Evolutionary conservation across 2,888 invertebrate genomes (phyloP).

Genomic region (Drosophila melanosoma): DNA sequence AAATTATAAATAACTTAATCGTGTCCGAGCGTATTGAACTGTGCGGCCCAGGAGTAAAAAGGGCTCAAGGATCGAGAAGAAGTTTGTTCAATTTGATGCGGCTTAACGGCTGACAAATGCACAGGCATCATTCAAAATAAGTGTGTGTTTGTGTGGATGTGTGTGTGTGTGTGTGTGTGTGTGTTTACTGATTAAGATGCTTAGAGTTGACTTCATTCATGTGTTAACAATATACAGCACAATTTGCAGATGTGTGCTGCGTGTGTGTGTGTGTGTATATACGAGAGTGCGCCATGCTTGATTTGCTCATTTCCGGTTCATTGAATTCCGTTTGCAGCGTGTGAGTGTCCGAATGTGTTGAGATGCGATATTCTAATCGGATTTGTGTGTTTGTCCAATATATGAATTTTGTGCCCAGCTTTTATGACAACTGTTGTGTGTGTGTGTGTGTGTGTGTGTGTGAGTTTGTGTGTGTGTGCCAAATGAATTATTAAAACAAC

Average conservation of each 20-base stretch:
- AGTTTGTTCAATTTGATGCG: slow-evolving; percentile 56
- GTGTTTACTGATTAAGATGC: slow-evolving; percentile 70
- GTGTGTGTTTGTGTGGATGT: slow-evolving; percentile 19
- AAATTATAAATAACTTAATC: slow-evolving; percentile 78
- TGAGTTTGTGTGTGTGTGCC: slow-evolving; percentile 4
- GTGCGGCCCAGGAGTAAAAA: slow-evolving; percentile 41
- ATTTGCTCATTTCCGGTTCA: slow-evolving; percentile 78
- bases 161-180: slow-evolving; percentile 21
- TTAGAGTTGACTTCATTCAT: slow-evolving; percentile 73
- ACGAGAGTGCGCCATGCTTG: slow-evolving; percentile 56
- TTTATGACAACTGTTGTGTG: slow-evolving; percentile 27
- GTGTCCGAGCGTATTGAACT: slow-evolving; percentile 77
- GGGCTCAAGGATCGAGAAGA: slow-evolving; percentile 44
- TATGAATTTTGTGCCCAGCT: slow-evolving; percentile 48
- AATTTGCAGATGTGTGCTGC: slow-evolving; percentile 36
- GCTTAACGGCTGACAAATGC: slow-evolving; percentile 67
- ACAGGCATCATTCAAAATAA: slow-evolving; percentile 45
- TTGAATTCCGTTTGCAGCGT: slow-evolving; percentile 56
- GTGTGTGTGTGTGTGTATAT: slow-evolving; percentile 24
- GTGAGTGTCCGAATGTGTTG: slow-evolving; percentile 52
- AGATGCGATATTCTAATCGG: slow-evolving; percentile 73
- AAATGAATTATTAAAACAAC: slow-evolving; percentile 71
- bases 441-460: slow-evolving; percentile 1
- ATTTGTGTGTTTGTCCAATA: slow-evolving; percentile 65
- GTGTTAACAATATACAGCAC: slow-evolving; percentile 61